Evolutionary conservation across 2,888 invertebrate species (phyloP).

Genomic region (Dicyrtomina minuta): DNA sequence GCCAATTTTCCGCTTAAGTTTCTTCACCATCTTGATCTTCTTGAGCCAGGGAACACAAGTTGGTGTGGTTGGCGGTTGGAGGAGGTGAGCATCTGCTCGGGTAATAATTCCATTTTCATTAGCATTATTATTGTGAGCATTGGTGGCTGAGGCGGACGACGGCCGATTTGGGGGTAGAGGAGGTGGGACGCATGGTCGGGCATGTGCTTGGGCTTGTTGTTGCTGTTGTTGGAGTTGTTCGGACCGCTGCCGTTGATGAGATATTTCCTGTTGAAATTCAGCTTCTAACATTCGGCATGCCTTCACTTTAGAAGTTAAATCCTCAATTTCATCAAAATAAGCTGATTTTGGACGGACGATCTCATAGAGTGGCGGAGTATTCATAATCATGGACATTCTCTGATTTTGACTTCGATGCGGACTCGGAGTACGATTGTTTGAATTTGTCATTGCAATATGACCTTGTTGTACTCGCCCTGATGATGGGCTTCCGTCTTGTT

Average conservation of each 20-base stretch:
- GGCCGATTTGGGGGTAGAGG: conserved; percentile 13
- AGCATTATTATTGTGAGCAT: neutral
- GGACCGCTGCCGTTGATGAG: conserved; percentile 20
- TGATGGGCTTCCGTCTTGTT: too few relatives aligned
- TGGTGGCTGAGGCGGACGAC: neutral
- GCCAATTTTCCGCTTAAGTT: conserved; percentile 83
- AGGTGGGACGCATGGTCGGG: too few relatives aligned
- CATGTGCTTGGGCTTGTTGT: too few relatives aligned
- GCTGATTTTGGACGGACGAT: conserved; percentile 22
- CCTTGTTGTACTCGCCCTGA: too few relatives aligned
- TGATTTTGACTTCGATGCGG: neutral
- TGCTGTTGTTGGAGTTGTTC: neutral
- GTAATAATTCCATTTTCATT: neutral
- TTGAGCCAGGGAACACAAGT: conserved; percentile 53
- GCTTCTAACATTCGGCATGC: neutral
- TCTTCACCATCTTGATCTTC: conserved; percentile 88
- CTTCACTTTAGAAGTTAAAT: neutral
- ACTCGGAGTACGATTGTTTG: neutral
- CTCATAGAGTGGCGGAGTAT: conserved; percentile 5
- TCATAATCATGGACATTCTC: neutral
- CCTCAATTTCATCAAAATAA: neutral
- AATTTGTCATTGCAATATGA: neutral
- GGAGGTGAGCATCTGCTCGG: neutral
- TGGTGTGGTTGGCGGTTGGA: conserved; percentile 2
- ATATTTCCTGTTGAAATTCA: neutral